Conservation (phyloP, 2,113 vertebrate genomes). For the Psittacus erithacus region DNA sequence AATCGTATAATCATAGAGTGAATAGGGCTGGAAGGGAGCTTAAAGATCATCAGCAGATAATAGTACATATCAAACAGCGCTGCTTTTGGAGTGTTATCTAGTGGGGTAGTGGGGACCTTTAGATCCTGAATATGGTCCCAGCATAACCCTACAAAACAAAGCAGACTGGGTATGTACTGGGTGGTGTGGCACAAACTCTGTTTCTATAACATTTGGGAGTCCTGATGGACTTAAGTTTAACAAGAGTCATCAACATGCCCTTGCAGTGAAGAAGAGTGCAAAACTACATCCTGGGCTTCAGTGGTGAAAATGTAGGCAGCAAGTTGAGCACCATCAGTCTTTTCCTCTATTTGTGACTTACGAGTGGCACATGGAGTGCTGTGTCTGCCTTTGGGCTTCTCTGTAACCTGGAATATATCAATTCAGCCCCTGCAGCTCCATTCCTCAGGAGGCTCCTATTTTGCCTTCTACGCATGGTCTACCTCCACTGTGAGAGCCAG, state of each 20-base stretch:
- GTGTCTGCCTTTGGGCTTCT: neutral
- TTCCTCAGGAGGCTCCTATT: neutral
- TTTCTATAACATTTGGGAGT: fast-evolving
- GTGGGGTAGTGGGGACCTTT: fast-evolving
- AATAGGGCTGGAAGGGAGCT: neutral
- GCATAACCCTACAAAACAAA: neutral
- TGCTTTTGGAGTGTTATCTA: neutral
- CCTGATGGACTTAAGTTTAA: neutral
- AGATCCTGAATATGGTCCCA: neutral
- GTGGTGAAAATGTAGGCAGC: neutral
- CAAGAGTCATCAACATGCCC: neutral
- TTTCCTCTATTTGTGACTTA: neutral
- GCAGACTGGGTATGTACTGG: neutral
- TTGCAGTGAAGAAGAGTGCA: neutral
- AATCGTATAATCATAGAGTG: neutral
- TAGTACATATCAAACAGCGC: neutral
- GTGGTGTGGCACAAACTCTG: neutral
- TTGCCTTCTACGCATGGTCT: neutral
- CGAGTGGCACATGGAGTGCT: neutral
- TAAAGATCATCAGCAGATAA: neutral
- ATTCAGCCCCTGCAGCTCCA: neutral
- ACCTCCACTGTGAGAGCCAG: neutral
- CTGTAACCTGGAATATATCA: neutral
- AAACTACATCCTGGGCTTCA: neutral
- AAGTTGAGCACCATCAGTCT: neutral